phyloP scores from a whole-genome alignment of 2,888 invertebrate genomes.

The Rhagonycha lutea region DNA sequence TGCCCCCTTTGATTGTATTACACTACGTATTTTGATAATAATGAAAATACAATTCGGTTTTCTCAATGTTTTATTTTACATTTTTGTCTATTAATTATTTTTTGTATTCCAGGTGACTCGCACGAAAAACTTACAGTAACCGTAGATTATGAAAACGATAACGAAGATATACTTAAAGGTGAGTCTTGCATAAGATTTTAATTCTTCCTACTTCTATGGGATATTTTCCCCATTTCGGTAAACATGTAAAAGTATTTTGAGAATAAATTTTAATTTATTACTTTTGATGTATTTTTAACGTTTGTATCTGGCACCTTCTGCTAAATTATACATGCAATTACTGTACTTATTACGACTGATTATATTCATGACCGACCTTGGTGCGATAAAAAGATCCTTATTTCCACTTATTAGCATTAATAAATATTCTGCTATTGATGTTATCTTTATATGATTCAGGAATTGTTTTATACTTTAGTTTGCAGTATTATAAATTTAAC shows the following conservation, averaged over 20 bases:
- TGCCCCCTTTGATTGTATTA: neutral
- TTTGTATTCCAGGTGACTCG: slow-evolving; percentile 49
- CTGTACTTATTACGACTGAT: slow-evolving; percentile 43
- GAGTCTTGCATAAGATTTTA: slow-evolving; percentile 26
- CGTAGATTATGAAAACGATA: slow-evolving; percentile 47
- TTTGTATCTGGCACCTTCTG: slow-evolving; percentile 46
- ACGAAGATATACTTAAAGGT: slow-evolving; percentile 49
- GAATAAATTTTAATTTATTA: slow-evolving; percentile 53
- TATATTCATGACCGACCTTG: slow-evolving; percentile 44
- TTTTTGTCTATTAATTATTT: neutral
- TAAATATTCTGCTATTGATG: slow-evolving; percentile 36
- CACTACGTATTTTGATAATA: neutral
- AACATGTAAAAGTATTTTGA: slow-evolving; percentile 41
- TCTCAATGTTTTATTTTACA: neutral
- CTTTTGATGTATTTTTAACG: slow-evolving; percentile 51
- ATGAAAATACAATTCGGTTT: neutral
- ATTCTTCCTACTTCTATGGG: neutral
- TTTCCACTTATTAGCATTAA: slow-evolving; percentile 42
- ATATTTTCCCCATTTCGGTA: slow-evolving; percentile 20
- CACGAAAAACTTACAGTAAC: slow-evolving; percentile 46
- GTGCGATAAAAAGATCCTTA: slow-evolving; percentile 42
- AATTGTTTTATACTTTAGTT: slow-evolving; percentile 25
- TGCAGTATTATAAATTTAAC: slow-evolving; percentile 15
- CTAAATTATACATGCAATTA: slow-evolving; percentile 50
- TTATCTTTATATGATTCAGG: slow-evolving; percentile 33